These are phyloP conservation scores for Chrysaora quinquecirrha DNA, from an alignment of 30 jellyfish, hydroid and myxozoan species.

Conservation along the genomic window DNA sequence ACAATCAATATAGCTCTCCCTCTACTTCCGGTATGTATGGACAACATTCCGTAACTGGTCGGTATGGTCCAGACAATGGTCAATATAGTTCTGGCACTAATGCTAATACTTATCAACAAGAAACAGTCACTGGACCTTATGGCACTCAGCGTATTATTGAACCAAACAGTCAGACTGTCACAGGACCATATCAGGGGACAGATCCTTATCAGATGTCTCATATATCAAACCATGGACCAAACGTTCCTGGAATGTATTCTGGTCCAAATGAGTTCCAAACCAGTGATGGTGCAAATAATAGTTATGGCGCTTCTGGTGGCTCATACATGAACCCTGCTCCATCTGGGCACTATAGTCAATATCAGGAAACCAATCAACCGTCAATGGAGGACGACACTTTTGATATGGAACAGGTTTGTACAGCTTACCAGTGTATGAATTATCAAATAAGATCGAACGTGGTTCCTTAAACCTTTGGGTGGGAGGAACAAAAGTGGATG, in stretches of 20 bases:
- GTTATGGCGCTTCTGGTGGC: background rate
- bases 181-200: conserved; percentile 25
- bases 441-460: too few species aligned
- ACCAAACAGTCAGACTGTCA: background rate
- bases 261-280: background rate
- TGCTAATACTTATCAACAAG: background rate
- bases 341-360: conserved; percentile 31
- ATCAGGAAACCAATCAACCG: background rate
- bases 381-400: background rate
- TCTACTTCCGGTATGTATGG: background rate
- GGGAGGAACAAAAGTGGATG: too few species aligned
- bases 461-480: too few species aligned
- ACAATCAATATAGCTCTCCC: background rate
- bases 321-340: conserved; percentile 67
- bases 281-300: background rate
- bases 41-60: background rate
- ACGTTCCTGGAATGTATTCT: background rate
- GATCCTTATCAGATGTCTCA: background rate
- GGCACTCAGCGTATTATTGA: background rate
- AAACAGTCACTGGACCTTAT: conserved; percentile 15
- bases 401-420: background rate
- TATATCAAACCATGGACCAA: too few species aligned
- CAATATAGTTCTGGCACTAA: conserved; percentile 2
- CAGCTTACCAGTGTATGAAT: background rate
- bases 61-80: background rate